These are phyloP conservation scores for Enteromius radiatus DNA, from an alignment of 2,797 vertebrate species.

Conservation along the genomic window DNA sequence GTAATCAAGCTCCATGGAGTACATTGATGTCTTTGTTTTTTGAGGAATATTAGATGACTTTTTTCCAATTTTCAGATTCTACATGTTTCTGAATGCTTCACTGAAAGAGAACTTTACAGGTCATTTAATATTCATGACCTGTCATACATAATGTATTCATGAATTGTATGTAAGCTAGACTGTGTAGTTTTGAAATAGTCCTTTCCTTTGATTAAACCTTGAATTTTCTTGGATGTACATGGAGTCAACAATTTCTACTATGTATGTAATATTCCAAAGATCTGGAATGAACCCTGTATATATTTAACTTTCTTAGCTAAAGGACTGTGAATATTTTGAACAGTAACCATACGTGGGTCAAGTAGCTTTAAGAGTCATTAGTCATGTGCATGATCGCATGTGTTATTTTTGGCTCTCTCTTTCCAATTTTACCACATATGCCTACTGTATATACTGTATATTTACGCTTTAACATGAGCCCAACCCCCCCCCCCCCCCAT, in stretches of 20 bases:
- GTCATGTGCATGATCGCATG: neutral
- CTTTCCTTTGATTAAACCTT: neutral
- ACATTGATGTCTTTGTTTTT: conserved; percentile 9
- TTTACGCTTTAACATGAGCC: neutral
- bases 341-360: neutral
- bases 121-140: conserved; percentile 1
- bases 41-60: neutral
- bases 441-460: conserved; percentile 6
- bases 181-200: neutral
- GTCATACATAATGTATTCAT: neutral
- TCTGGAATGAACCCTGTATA: neutral
- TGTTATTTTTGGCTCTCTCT: neutral
- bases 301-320: neutral
- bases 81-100: neutral
- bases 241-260: neutral
- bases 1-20: neutral
- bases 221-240: neutral
- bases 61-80: neutral
- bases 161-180: neutral
- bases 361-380: neutral
- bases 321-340: neutral
- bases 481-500: neutral
- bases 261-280: neutral
- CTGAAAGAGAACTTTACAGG: neutral
- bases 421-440: neutral